Conservation (phyloP, 1,140 invertebrate species). For the Sitophilus oryzae region DNA sequence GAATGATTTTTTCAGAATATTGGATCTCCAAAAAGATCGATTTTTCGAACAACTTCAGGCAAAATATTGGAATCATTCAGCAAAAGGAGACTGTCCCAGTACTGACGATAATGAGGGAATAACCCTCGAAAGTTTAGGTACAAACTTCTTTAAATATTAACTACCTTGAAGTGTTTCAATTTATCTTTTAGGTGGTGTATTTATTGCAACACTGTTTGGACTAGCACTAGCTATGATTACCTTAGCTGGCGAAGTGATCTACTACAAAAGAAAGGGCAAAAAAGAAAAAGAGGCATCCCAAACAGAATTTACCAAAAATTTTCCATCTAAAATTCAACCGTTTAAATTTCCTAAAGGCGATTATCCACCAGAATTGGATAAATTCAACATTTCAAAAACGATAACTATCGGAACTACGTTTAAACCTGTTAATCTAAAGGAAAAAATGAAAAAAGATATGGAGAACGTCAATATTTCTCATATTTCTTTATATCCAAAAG, state of each 20-base stretch:
- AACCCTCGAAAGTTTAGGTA: constrained; percentile 78
- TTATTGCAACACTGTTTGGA: constrained; percentile 81
- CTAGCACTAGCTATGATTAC: constrained; percentile 76
- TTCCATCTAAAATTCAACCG: constrained; percentile 19
- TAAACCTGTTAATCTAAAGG: constrained; percentile 39
- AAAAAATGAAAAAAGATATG: constrained; percentile 29
- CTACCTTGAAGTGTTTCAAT: constrained; percentile 7
- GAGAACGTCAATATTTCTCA: constrained; percentile 46
- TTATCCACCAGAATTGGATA: constrained; percentile 26
- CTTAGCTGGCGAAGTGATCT: constrained; percentile 70
- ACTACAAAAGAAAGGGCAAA: constrained; percentile 63
- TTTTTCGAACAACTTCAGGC: constrained; percentile 71
- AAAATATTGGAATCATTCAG: constrained; percentile 78
- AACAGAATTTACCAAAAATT: constrained; percentile 32
- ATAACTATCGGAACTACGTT: constrained; percentile 45
- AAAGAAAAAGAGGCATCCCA: constrained; percentile 38
- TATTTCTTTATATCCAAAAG: constrained; percentile 49
- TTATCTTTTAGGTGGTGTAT: constrained; percentile 67
- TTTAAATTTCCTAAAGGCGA: constrained; percentile 13
- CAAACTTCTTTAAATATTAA: neutral
- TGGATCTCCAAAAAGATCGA: constrained; percentile 78
- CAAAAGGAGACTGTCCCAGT: constrained; percentile 60
- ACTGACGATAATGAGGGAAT: constrained; percentile 81
- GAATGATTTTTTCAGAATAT: constrained; percentile 52
- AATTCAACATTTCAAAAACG: constrained; percentile 16